These are phyloP conservation scores for Steatornis caripensis DNA, from an alignment of 2,113 vertebrate species.

Conservation along the genomic window DNA sequence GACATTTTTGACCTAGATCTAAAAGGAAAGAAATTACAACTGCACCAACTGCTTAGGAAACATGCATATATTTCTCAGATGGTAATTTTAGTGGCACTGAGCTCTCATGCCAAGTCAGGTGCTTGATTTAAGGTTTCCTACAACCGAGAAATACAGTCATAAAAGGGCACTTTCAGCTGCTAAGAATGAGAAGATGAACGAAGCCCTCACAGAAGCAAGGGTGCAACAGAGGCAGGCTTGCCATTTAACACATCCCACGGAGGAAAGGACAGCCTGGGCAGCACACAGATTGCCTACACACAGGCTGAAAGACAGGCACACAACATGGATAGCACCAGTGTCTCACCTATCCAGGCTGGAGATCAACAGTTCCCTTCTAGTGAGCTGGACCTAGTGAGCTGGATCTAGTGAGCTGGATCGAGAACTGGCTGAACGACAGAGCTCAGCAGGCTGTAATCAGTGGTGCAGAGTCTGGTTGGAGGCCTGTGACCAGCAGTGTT, in stretches of 20 bases:
- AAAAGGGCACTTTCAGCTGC: neutral
- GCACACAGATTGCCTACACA: neutral
- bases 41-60: neutral
- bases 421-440: too few species aligned
- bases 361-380: neutral
- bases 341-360: neutral
- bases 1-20: slow-evolving; percentile 12
- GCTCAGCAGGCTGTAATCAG: too few species aligned
- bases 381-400: too few species aligned
- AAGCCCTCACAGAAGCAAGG: neutral
- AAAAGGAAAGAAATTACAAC: slow-evolving; percentile 8
- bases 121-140: neutral
- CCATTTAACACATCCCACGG: neutral
- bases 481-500: too few species aligned
- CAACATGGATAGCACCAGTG: neutral
- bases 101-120: neutral
- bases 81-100: neutral
- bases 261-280: neutral
- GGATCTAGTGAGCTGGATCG: too few species aligned
- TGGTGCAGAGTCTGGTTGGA: too few species aligned
- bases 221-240: accelerated
- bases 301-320: neutral
- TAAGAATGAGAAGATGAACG: neutral
- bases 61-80: neutral
- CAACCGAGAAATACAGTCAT: neutral